Evolutionary conservation across 2,797 vertebrate genomes (phyloP).

Genomic region (Nyctibius grandis): DNA sequence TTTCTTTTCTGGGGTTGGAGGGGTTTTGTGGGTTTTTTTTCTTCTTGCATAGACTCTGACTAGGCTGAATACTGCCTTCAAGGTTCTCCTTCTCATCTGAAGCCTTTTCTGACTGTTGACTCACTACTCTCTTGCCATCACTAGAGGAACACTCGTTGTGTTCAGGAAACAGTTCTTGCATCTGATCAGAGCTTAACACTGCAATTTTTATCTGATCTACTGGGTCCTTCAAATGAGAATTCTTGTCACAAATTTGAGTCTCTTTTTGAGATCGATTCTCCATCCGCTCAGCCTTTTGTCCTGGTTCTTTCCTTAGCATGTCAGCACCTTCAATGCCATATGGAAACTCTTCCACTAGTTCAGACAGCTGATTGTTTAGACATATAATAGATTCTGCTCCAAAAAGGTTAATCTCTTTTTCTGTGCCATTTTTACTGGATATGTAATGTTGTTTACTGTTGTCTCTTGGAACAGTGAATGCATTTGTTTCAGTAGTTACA

Average conservation of each 20-base stretch:
- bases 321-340: slow-evolving; percentile 70
- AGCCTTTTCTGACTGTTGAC: background rate
- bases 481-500: background rate
- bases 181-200: slow-evolving; percentile 42
- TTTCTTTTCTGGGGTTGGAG: background rate
- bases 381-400: background rate
- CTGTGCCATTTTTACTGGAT: background rate
- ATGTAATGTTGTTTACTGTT: background rate
- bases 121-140: background rate
- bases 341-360: slow-evolving; percentile 75
- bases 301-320: background rate
- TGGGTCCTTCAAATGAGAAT: background rate
- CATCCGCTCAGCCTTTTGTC: background rate
- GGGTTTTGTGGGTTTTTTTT: rapidly evolving
- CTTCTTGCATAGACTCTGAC: background rate
- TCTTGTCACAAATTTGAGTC: background rate
- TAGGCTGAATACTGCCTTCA: background rate
- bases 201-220: slow-evolving; percentile 53
- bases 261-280: background rate
- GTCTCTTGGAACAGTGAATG: background rate
- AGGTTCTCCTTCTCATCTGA: background rate
- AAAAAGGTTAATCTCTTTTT: background rate
- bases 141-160: background rate
- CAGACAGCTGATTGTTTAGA: slow-evolving; percentile 68
- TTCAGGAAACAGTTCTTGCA: slow-evolving; percentile 64